A percentile compares a stretch with the other conserved stretches of the same genome.
phyloP scores from a whole-genome alignment of 2,888 invertebrate genomes.

The Oeneis ivallda region DNA sequence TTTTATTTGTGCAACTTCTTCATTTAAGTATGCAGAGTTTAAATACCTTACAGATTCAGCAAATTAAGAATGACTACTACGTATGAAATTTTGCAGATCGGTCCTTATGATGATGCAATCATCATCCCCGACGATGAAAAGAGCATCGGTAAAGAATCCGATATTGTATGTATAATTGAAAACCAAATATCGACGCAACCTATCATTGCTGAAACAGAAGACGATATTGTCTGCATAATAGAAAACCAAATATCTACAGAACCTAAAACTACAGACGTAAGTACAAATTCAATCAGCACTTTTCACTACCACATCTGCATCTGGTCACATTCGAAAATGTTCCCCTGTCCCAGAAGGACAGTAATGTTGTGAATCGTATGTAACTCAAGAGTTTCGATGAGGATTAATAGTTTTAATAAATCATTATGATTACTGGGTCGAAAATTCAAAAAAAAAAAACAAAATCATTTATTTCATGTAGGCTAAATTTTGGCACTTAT shows the following conservation, averaged over 20 bases:
- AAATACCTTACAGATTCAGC: neutral
- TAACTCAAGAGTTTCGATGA: neutral
- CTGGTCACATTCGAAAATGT: neutral
- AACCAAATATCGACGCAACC: constrained; percentile 1
- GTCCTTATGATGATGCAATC: constrained; percentile 2
- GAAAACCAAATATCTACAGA: constrained; percentile 5
- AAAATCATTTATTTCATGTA: too few relatives aligned
- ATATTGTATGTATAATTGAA: neutral
- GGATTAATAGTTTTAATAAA: too few relatives aligned
- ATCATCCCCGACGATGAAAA: neutral
- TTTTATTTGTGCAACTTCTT: too few relatives aligned
- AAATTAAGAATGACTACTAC: neutral
- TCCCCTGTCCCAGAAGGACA: neutral
- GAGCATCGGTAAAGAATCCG: too few relatives aligned
- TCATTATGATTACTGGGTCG: too few relatives aligned
- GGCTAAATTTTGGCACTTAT: too few relatives aligned
- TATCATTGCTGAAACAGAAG: neutral
- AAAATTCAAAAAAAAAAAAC: too few relatives aligned
- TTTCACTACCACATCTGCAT: neutral
- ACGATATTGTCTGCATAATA: constrained; percentile 1
- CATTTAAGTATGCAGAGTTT: too few relatives aligned
- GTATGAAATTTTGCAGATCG: neutral
- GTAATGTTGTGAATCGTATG: neutral
- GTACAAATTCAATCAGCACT: neutral
- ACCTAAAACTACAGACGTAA: neutral